phyloP scores from a whole-genome alignment of 1,140 invertebrate genomes.

The Diuraphis noxia region DNA sequence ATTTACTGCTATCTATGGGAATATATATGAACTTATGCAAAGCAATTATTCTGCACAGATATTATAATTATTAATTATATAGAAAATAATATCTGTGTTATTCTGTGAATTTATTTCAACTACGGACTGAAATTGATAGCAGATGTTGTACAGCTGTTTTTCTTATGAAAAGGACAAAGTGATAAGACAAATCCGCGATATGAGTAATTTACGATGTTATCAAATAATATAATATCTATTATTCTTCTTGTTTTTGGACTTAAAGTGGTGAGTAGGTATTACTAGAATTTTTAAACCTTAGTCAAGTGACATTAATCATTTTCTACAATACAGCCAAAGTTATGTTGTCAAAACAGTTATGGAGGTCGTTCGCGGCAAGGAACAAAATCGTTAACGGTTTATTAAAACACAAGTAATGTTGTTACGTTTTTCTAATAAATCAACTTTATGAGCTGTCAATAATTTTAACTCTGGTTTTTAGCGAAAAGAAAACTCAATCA shows the following conservation, averaged over 20 bases:
- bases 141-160: neutral
- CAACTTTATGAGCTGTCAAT: neutral
- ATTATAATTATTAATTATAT: too few species aligned
- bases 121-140: neutral
- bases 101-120: too few species aligned
- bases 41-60: neutral
- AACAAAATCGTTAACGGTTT: neutral
- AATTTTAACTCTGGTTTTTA: neutral
- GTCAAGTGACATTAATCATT: neutral
- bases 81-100: too few species aligned
- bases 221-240: neutral
- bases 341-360: neutral
- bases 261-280: neutral
- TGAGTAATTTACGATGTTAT: neutral
- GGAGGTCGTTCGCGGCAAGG: neutral
- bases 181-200: neutral
- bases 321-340: neutral
- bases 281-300: neutral
- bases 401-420: conserved; percentile 13
- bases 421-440: neutral
- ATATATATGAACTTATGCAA: neutral
- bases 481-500: neutral
- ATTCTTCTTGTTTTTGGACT: neutral
- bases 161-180: neutral
- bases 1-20: neutral